These are phyloP conservation scores for Arenaria interpres DNA, from an alignment of 2,113 vertebrate genomes.

Conservation along the genomic window DNA sequence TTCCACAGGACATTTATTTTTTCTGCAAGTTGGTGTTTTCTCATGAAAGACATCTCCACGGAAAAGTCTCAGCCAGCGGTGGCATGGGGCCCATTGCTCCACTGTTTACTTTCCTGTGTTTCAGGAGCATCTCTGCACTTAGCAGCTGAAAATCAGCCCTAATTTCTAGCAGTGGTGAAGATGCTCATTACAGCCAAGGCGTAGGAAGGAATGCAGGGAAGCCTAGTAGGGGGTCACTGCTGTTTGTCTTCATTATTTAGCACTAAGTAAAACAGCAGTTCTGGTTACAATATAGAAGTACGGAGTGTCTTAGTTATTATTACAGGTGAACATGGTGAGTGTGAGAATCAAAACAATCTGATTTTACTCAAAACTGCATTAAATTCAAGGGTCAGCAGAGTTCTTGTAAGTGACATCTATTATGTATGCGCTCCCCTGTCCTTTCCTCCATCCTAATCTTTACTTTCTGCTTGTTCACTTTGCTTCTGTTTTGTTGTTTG, in stretches of 20 bases:
- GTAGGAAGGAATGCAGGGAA: not conserved
- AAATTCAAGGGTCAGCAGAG: not conserved
- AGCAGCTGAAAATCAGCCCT: not conserved
- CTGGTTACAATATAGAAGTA: not conserved
- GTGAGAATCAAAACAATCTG: not conserved
- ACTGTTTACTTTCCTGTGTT: not conserved
- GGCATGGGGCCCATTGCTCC: fast-evolving
- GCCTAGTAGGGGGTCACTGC: not conserved
- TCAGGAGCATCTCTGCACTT: not conserved
- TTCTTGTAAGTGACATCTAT: not conserved
- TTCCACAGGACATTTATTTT: not conserved
- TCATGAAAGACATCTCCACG: not conserved
- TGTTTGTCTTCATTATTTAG: not conserved
- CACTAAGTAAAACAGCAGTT: not conserved
- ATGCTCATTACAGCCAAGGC: not conserved
- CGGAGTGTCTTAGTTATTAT: not conserved
- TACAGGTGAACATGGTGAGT: not conserved
- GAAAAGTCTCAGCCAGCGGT: not conserved
- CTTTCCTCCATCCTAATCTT: not conserved
- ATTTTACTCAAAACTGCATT: not conserved
- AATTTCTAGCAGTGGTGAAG: not conserved
- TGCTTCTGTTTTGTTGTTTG: not conserved
- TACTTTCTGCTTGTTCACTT: not conserved
- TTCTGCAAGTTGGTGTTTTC: not conserved
- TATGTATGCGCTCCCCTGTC: not conserved